Evolutionary conservation across 1,140 invertebrate species (phyloP), one percentile per base, ranked within the genome.

Genomic region (Nephotettix cincticeps): DNA sequence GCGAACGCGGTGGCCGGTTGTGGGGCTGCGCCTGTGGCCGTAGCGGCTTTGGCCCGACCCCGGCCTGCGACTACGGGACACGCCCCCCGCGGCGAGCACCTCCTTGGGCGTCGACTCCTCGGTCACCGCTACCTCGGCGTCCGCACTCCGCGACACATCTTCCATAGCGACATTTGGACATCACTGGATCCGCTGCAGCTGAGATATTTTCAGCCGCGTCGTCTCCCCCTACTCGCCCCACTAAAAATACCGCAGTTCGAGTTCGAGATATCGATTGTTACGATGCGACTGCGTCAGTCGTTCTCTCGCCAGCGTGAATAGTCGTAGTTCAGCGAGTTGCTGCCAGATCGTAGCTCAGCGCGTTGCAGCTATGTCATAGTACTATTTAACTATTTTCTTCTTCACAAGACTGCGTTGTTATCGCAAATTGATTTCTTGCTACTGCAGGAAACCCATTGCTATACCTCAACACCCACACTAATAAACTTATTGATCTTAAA

Each of bases 1-100:
- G 36, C 68, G 1, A 19, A 56, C 36, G 13, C 51, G 28, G 43
- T 74, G 73, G 1, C 71, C 70, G 25, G 71, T 74, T 23, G 66
- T 74, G 25, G 70, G 70, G 25, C 70, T 74, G 2, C 73, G 66
- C 30, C 73, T 43, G n/a, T 56, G 28, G n/a, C 56, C 69, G 61
- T 64, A 68, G 21, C 67, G 66, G 13, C 70, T 72, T n/a, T 68
- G 66, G 23, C 73, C 45, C 13, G 66, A 58, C 23, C 29, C 69
- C 17, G 40, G 25, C 9, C 65, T 63, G 14, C 70, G 43, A 54
- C 63, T 71, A 43, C 40, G 40, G 1, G 69, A 70, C 36, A 70
- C 69, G 11, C 69, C 56, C 6, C 69, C 69, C 19, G 69, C 69
- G 21, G 69, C 56, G 21, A 70, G 69, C 25, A 58, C 58, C 25